Percentiles rank a stretch among this genome's conserved stretches.
Conservation (phyloP, 1,140 invertebrate species). For the Formica selysi region DNA sequence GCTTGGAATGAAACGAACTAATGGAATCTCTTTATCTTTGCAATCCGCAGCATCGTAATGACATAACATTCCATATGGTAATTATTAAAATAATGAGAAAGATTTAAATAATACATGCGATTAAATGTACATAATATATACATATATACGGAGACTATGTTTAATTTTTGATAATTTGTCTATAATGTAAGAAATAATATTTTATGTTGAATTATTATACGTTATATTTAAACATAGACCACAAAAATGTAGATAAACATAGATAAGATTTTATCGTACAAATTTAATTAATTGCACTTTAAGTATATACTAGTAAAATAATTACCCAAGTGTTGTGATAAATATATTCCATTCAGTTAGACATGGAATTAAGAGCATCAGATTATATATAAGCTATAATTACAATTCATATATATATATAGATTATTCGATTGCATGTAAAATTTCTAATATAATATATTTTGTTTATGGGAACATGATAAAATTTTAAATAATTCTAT, state of each 20-base stretch:
- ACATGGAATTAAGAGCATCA: background rate
- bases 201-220: background rate
- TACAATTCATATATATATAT: background rate
- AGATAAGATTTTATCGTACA: background rate
- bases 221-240: background rate
- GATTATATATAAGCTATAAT: background rate
- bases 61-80: background rate
- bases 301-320: background rate
- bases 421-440: background rate
- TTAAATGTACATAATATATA: background rate
- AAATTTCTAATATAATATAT: background rate
- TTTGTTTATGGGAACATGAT: background rate
- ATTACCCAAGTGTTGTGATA: background rate
- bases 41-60: background rate
- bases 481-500: background rate
- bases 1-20: background rate
- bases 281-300: background rate
- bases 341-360: constrained; percentile 4
- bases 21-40: background rate
- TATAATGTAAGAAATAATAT: background rate
- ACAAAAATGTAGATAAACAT: background rate
- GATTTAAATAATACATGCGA: background rate
- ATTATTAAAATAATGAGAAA: background rate
- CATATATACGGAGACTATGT: background rate
- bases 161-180: background rate